Conservation (phyloP, 2,888 invertebrate genomes). For the Incurvaria masculella region DNA sequence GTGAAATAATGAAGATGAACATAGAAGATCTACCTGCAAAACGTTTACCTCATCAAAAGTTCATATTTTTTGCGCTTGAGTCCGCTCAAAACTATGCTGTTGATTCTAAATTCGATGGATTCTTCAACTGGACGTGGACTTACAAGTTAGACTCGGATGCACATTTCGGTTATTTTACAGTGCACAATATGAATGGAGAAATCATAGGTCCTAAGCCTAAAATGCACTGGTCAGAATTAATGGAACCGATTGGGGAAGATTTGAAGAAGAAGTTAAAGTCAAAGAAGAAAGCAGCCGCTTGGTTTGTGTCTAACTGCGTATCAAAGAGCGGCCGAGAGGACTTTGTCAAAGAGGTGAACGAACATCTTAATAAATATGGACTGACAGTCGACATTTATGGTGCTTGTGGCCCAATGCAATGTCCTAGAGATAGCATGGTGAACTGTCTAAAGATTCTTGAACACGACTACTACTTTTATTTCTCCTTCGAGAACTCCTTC, state of each 20-base stretch:
- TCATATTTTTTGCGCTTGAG: slow-evolving; percentile 39
- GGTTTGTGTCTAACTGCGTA: slow-evolving; percentile 37
- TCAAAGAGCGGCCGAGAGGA: slow-evolving; percentile 21
- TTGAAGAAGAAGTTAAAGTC: slow-evolving; percentile 22
- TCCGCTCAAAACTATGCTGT: slow-evolving; percentile 37
- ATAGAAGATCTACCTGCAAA: slow-evolving; percentile 18
- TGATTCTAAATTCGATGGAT: slow-evolving; percentile 26
- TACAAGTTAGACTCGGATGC: slow-evolving; percentile 38
- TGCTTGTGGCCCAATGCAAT: slow-evolving; percentile 29
- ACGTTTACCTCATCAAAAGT: slow-evolving; percentile 31
- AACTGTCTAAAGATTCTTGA: slow-evolving; percentile 30
- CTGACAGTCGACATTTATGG: slow-evolving; percentile 34
- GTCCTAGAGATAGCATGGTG: slow-evolving; percentile 26
- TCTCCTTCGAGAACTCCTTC: slow-evolving; percentile 37
- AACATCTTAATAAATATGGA: slow-evolving; percentile 24
- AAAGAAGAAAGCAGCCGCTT: slow-evolving; percentile 36
- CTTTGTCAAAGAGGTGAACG: slow-evolving; percentile 20
- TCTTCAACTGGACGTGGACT: slow-evolving; percentile 38
- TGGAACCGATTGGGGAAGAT: slow-evolving; percentile 22
- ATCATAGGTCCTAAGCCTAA: slow-evolving; percentile 34
- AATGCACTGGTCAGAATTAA: slow-evolving; percentile 29
- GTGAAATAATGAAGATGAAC: slow-evolving; percentile 21
- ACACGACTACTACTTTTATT: slow-evolving; percentile 37
- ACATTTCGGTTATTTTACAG: slow-evolving; percentile 24
- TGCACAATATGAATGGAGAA: slow-evolving; percentile 25